Conservation (phyloP, 2,888 invertebrate species). For the Trachelus iudaicus region DNA sequence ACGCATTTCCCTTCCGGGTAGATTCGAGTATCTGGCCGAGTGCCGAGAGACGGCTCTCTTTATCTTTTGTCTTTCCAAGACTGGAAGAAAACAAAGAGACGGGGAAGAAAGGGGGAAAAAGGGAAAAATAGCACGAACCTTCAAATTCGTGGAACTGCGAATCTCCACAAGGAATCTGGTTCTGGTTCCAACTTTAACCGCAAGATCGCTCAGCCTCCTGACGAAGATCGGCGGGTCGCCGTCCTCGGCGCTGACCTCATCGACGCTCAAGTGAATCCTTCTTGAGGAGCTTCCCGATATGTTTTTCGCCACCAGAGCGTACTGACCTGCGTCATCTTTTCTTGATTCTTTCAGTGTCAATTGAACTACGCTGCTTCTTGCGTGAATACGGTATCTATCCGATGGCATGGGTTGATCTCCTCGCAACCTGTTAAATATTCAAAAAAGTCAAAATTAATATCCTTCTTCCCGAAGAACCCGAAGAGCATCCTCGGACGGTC, state of each 20-base stretch:
- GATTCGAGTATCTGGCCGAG: background rate
- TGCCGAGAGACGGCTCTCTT: background rate
- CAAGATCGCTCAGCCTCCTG: slow-evolving; percentile 84
- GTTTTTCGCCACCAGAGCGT: slow-evolving; percentile 78
- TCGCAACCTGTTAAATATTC: slow-evolving; percentile 40
- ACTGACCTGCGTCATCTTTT: slow-evolving; percentile 67
- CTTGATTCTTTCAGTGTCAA: slow-evolving; percentile 61
- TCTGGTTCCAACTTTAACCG: slow-evolving; percentile 90
- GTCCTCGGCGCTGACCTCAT: slow-evolving; percentile 60
- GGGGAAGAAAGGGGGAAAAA: background rate
- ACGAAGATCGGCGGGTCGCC: slow-evolving; percentile 86
- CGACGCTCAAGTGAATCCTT: slow-evolving; percentile 53
- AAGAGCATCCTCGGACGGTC: background rate
- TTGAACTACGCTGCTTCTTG: slow-evolving; percentile 75
- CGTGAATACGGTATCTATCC: slow-evolving; percentile 74
- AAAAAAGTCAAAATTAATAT: slow-evolving; percentile 6
- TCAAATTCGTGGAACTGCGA: slow-evolving; percentile 80
- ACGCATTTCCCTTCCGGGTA: slow-evolving; percentile 33
- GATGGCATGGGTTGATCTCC: slow-evolving; percentile 70
- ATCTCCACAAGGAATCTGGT: slow-evolving; percentile 88
- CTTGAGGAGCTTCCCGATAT: slow-evolving; percentile 44
- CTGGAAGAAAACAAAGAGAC: background rate
- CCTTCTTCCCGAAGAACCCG: background rate
- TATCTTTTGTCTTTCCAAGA: background rate
- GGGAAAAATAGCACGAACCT: slow-evolving; percentile 68